Percentiles rank a stretch among this genome's conserved stretches.
Evolutionary conservation across 2,888 invertebrate species (phyloP).

Genomic region (Eurytoma californica): DNA sequence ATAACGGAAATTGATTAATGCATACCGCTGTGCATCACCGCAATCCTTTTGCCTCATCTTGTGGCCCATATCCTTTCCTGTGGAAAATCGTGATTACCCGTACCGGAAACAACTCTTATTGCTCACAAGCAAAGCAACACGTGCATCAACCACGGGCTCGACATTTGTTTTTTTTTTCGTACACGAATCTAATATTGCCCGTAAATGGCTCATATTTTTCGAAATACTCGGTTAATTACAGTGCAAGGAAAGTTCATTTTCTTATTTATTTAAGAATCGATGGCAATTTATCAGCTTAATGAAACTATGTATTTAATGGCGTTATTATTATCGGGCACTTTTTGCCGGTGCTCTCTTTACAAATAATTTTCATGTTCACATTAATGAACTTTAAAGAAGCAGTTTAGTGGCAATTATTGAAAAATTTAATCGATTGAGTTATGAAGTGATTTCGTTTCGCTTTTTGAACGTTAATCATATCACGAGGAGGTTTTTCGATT

Average conservation of each 20-base stretch:
- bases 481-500: background rate
- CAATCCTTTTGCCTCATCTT: conserved; percentile 43
- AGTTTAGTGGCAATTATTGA: conserved; percentile 8
- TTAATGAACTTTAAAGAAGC: conserved; percentile 6
- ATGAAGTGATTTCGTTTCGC: conserved; percentile 6
- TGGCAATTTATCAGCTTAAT: conserved; percentile 23
- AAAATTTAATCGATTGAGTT: conserved; percentile 24
- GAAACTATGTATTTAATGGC: conserved; percentile 17
- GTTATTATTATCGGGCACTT: conserved; percentile 12
- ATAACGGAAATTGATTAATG: conserved; percentile 61
- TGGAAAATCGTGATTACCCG: conserved; percentile 56
- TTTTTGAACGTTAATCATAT: background rate
- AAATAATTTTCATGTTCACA: background rate
- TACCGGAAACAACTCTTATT: conserved; percentile 42
- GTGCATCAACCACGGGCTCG: background rate
- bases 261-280: background rate
- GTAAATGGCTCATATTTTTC: too few relatives aligned
- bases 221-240: too few relatives aligned
- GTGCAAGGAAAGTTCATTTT: too few relatives aligned
- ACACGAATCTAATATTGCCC: too few relatives aligned
- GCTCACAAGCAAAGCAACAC: background rate
- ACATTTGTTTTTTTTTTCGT: too few relatives aligned
- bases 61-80: conserved; percentile 38
- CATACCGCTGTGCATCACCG: conserved; percentile 34
- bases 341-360: background rate